These are phyloP conservation scores for Masnerella sp. DNA, from an alignment of 2,888 invertebrate genomes.

Conservation along the genomic window DNA sequence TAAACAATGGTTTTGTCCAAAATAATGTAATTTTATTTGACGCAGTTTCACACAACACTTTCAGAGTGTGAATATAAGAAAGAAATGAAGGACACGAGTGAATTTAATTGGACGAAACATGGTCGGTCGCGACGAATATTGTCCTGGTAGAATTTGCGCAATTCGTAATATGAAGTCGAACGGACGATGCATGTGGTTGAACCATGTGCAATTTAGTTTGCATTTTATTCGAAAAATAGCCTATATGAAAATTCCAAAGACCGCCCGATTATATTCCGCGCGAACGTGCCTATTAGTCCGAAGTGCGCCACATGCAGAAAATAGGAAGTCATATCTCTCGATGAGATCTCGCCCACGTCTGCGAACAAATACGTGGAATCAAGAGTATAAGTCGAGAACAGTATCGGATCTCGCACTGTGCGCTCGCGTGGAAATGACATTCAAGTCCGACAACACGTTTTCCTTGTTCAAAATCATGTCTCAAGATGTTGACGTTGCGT, in stretches of 20 bases:
- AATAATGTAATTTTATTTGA: too few species aligned
- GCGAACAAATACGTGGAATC: conserved; percentile 44
- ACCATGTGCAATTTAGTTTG: conserved; percentile 50
- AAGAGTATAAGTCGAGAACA: conserved; percentile 38
- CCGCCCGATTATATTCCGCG: conserved; percentile 41
- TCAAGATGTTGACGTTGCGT: conserved; percentile 18
- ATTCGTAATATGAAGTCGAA: conserved; percentile 38
- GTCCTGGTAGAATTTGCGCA: conserved; percentile 33
- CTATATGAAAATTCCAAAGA: conserved; percentile 49
- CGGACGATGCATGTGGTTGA: conserved; percentile 27
- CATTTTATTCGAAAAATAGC: conserved; percentile 40
- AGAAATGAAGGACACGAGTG: background rate
- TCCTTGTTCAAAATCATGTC: conserved; percentile 39
- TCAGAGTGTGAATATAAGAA: too few species aligned
- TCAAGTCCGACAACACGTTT: conserved; percentile 42
- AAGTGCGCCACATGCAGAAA: conserved; percentile 34
- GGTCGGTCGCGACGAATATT: conserved; percentile 26
- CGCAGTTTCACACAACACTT: too few species aligned
- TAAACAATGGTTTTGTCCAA: too few species aligned
- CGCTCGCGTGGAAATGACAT: conserved; percentile 46
- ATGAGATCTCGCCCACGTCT: conserved; percentile 38
- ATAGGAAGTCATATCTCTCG: conserved; percentile 42
- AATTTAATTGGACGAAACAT: conserved; percentile 15
- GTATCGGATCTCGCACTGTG: conserved; percentile 43
- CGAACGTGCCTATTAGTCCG: conserved; percentile 45